These are phyloP conservation scores for Bos indicus DNA, from an alignment of 2,113 vertebrate genomes.

Conservation along the genomic window DNA sequence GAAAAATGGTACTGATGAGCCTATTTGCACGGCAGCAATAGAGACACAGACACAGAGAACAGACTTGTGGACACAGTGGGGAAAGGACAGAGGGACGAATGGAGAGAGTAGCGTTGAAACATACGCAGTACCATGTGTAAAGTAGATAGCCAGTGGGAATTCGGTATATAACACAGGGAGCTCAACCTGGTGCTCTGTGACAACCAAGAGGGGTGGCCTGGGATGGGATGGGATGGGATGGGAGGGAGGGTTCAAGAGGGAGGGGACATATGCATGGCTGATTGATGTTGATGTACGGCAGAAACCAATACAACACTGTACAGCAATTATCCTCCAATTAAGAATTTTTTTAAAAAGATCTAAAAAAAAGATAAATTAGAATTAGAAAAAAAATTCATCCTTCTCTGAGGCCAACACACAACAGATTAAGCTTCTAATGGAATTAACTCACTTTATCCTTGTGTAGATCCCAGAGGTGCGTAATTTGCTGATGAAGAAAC, in stretches of 20 bases:
- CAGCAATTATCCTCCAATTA: background rate
- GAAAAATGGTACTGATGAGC: background rate
- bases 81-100: background rate
- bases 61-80: background rate
- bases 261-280: background rate
- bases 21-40: background rate
- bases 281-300: background rate
- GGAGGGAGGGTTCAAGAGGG: background rate
- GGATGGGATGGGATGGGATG: background rate
- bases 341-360: background rate
- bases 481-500: constrained; percentile 6
- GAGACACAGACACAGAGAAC: background rate
- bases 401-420: background rate
- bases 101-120: background rate
- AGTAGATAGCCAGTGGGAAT: background rate
- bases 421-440: background rate
- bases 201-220: background rate
- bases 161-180: background rate
- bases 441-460: background rate
- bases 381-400: background rate
- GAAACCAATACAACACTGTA: background rate
- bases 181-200: background rate
- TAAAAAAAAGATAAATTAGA: background rate
- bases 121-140: background rate
- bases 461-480: background rate